phyloP scores from a whole-genome alignment of 2,113 vertebrate genomes.

The Alouatta palliata region DNA sequence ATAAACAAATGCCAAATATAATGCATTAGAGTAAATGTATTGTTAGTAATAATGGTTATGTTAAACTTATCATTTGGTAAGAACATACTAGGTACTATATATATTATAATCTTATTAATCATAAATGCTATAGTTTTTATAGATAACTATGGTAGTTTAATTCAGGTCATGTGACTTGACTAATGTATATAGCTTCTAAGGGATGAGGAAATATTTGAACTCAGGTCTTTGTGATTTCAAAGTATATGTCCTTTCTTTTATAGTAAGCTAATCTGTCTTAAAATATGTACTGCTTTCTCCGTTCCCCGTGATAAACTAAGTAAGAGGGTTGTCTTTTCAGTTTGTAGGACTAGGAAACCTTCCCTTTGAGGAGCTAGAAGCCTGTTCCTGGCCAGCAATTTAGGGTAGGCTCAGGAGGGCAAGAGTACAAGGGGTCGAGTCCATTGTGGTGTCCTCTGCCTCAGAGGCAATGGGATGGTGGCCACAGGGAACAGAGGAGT shows the following conservation, averaged over 20 bases:
- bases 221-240: neutral
- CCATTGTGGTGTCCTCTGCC: neutral
- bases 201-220: conserved; percentile 19
- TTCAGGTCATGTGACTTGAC: conserved; percentile 21
- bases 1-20: conserved; percentile 16
- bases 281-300: neutral
- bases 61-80: conserved; percentile 41
- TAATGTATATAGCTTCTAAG: neutral
- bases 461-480: neutral
- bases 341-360: neutral
- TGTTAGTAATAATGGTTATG: conserved; percentile 23
- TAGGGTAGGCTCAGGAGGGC: neutral
- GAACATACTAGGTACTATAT: neutral
- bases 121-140: neutral
- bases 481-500: neutral
- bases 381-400: neutral
- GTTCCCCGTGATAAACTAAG: neutral
- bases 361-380: neutral
- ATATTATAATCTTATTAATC: conserved; percentile 31
- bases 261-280: conserved; percentile 32
- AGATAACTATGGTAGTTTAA: conserved; percentile 51
- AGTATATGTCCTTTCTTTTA: conserved; percentile 29
- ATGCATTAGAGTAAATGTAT: conserved; percentile 33
- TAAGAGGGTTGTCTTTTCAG: neutral
- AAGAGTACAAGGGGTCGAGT: neutral